Base-by-base conservation (phyloP, 1,140 invertebrate species). In the Chironomus tepperi region DNA sequence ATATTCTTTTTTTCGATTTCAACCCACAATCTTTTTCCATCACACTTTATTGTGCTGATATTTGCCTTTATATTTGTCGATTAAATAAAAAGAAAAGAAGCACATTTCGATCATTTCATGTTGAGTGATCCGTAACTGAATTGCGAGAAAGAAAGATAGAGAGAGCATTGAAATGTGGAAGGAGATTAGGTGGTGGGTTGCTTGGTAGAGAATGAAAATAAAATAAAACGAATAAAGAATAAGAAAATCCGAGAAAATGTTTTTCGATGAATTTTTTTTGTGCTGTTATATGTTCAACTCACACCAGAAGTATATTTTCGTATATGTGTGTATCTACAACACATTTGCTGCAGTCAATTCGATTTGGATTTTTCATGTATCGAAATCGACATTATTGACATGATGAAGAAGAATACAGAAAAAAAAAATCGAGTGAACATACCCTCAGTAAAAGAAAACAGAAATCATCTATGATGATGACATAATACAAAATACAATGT, bases 391-490 rank as follows among this genome's bases (percentile, higher is more conserved):
- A 57, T 57, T 57, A 57, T 57, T 57, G 47, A 34, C 24, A 34
- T 34, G 24, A 57, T 57, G 47, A 57, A 34, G 12, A n/a, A 57
- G 10, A 57, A 15, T 57, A 15, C 7, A 12, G 47, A 15, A 15
- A 57, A n/a, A 57, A 57, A 57, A 57, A 15, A 57, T 1, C 24
- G 24, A 34, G 24, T 34, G 24, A 34, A 34, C 24, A 34, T 34
- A 34, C 24, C 24, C 24, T 34, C 24, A 34, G 24, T n/a, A 15
- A 15, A 57, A 57, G 47, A 57, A n/a, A 57, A n/a, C 12, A 57
- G 65, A 70, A 70, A 70, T 70, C 65, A 70, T 18, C 65, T 16
- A 70, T 70, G 65, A 70, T 70, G 65, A 70, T 70, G 65, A 70
- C 65, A 70, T 70, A 70, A 70, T 70, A 70, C 65, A 10, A 70